Evolutionary conservation across 2,797 vertebrate genomes (phyloP), one percentile per base, ranked within the genome.

Genomic region (Apodemus agrarius): DNA sequence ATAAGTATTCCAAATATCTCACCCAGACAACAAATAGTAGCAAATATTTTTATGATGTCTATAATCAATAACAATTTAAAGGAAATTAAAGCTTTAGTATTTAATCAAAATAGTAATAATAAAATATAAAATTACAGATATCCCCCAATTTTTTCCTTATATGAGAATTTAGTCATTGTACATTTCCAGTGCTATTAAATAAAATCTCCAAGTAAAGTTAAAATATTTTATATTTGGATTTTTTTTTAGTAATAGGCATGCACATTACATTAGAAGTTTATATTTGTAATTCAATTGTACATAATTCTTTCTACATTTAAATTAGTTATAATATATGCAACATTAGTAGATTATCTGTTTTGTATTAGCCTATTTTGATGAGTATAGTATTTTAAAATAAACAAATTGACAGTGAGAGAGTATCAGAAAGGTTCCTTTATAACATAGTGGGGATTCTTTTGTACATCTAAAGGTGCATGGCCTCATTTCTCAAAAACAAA

Each of bases 71-170:
- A 19, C 9, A 54, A 59, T 43, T 78, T 93, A 89, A 92, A 54
- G 83, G 72, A 90, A 96, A 84, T 84, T n/a, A 4, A 96, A 87
- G 12, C 93, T 94, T 92, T 69, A 34, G 87, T 89, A 97, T 63
- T 90, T 96, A 97, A 72, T 46, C 84, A 95, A 78, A 85, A n/a
- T 49, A 49, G 29, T 92, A 59, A 88, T 40, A 97, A 61, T 95
- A 75, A 97, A 75, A 87, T 97, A 82, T 0, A 84, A 52, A 97
- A 97, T 65, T 93, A 82, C 96, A 96, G 86, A 14, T 1, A 59
- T 85, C 59, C 67, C 31, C 29, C 17, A 7, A 17, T 21, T 43
- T 40, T 81, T 81, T 59, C 80, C 22, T 69, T 65, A 59, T 0
- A 21, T 76, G 65, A 92, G 26, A 3, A 37, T 75, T 92, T 83